A percentile compares a stretch with the other conserved stretches of the same genome.
These are phyloP conservation scores for Caenorhabditis parvicauda DNA, from an alignment of 2,888 invertebrate species.

Conservation along the genomic window DNA sequence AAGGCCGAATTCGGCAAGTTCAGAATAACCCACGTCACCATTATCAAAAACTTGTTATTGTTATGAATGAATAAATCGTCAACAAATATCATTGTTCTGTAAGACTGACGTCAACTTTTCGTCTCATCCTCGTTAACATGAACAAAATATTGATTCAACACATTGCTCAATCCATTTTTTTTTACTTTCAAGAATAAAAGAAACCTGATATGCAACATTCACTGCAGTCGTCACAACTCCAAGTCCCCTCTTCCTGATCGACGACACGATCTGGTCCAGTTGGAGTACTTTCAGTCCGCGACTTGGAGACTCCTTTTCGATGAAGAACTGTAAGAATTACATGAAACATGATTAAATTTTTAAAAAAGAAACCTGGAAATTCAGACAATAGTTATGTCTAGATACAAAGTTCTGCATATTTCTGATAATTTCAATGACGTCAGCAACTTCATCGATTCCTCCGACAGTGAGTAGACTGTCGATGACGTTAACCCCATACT, in stretches of 20 bases:
- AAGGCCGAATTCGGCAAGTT: too few species aligned
- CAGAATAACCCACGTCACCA: too few species aligned
- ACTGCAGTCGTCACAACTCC: conserved; percentile 55
- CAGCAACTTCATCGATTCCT: conserved; percentile 91
- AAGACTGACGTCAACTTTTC: too few species aligned
- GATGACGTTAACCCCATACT: conserved; percentile 65
- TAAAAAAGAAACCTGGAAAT: conserved; percentile 36
- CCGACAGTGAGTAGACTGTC: conserved; percentile 92
- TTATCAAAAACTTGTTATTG: too few species aligned
- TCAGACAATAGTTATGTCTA: conserved; percentile 85
- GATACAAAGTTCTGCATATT: conserved; percentile 92
- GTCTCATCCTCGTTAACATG: too few species aligned
- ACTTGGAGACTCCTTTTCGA: conserved; percentile 84
- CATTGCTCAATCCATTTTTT: too few species aligned
- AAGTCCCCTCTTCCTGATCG: conserved; percentile 69
- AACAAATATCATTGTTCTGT: too few species aligned
- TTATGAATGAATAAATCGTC: too few species aligned
- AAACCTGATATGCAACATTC: conserved; percentile 75
- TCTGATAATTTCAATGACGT: conserved; percentile 92
- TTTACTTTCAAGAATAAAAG: conserved; percentile 34
- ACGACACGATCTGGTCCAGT: conserved; percentile 91
- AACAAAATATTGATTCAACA: too few species aligned
- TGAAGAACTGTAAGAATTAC: conserved; percentile 72
- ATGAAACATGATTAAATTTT: not conserved
- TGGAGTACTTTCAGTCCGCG: conserved; percentile 92